A percentile compares a stretch with the other conserved stretches of the same genome.
Evolutionary conservation across 1,140 invertebrate genomes (phyloP).

Genomic region (Heliconius hermathena): DNA sequence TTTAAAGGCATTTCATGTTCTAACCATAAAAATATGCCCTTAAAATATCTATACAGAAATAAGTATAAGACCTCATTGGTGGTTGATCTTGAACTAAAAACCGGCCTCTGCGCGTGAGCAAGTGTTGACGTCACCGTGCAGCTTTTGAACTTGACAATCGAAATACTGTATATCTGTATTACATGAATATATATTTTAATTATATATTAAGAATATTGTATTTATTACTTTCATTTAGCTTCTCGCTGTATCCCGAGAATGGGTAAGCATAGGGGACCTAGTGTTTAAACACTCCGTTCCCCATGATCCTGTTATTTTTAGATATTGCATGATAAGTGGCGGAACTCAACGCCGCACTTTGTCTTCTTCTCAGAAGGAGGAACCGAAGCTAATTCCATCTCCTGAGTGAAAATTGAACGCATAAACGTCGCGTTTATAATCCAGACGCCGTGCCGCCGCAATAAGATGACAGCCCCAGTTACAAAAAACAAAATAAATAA

Average conservation of each 20-base stretch:
- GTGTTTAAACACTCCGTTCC: too few species aligned
- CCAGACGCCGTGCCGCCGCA: too few species aligned
- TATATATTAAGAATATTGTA: neutral
- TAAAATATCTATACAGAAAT: conserved; percentile 4
- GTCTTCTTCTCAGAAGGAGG: too few species aligned
- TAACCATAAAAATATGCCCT: conserved; percentile 14
- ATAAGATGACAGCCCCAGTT: too few species aligned
- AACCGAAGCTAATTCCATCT: too few species aligned
- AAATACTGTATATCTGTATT: neutral
- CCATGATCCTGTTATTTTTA: too few species aligned
- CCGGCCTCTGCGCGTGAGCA: conserved; percentile 45
- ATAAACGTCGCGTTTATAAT: too few species aligned
- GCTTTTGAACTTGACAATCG: conserved; percentile 41
- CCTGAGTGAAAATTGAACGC: too few species aligned
- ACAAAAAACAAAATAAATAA: neutral
- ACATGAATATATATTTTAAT: neutral
- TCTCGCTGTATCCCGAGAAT: too few species aligned
- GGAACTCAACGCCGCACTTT: too few species aligned
- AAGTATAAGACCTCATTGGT: conserved; percentile 16
- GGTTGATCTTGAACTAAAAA: conserved; percentile 70
- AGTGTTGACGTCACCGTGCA: conserved; percentile 52
- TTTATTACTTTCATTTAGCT: neutral
- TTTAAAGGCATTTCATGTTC: neutral
- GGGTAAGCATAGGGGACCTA: too few species aligned
- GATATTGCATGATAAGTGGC: too few species aligned